Base-by-base conservation (phyloP, 2,113 vertebrate genomes). In the Misgurnus anguillicaudatus region DNA sequence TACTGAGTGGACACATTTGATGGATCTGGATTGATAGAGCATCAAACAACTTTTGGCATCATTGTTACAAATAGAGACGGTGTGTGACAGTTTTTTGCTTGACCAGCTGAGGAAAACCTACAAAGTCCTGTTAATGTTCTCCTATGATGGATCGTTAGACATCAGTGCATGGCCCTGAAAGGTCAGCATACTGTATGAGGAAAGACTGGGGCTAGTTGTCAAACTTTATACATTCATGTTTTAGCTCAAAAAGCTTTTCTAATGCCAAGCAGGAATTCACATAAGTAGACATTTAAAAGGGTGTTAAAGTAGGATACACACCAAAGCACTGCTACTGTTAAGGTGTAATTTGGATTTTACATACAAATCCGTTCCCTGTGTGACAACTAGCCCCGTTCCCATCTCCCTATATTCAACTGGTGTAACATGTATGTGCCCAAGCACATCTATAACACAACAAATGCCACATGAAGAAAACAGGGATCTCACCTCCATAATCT, bases 401-500 rank as follows among this genome's bases (percentile, higher is more conserved):
- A 3, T 51, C 19, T n/a, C 4, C 64, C n/a, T 8, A 9, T 9
- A 10, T 45, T 57, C 7, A 48, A 19, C 73, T 48, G 24, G 3
- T 31, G 24, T 31, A 31, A 31, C 24, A 31, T 31, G 24, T 31
- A 31, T 31, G 53, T 14, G 9, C 45, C n/a, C 42, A n/a, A n/a
- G 19, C 45, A 7, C 73, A 57, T 17, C 7, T 19, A 45, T 45
- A 9, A 10, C 42, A 45, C 42, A 45, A 58, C 57, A 51, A n/a
- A 36, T n/a, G 47, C 68, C 38, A 65, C 53, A 83, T 64, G 2
- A 3, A 45, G 61, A 48, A 31, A 80, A 86, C 74, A 16, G 45
- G 74, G 51, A 71, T 41, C 80, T 82, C 63, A 79, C 14, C 62
- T 42, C 55, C 64, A 63, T 88, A 86, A 87, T 87, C 75, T 78